A percentile compares a stretch with the other conserved stretches of the same genome.
Conservation (phyloP, 2,888 invertebrate species). For the Chydorus sphaericus region DNA sequence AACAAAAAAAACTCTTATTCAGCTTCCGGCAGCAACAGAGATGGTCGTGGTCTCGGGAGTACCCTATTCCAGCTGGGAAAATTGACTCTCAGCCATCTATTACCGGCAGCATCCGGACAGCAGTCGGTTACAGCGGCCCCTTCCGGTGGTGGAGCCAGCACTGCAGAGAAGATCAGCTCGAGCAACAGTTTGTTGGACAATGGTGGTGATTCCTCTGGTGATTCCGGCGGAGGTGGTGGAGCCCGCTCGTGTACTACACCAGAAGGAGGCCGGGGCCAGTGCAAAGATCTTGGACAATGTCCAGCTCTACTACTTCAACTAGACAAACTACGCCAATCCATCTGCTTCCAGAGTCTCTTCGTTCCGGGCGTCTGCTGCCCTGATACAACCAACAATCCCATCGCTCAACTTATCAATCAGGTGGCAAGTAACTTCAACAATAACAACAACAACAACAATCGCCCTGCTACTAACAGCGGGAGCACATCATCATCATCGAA, state of each 20-base stretch:
- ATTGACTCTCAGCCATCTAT: not conserved
- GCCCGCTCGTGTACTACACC: conserved; percentile 67
- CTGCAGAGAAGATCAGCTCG: not conserved
- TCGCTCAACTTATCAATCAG: conserved; percentile 16
- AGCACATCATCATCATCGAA: conserved; percentile 14
- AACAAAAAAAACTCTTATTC: too few relatives aligned
- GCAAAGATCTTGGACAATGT: conserved; percentile 76
- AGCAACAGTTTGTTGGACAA: too few relatives aligned
- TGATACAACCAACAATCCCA: conserved; percentile 16
- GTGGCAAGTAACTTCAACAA: conserved; percentile 18
- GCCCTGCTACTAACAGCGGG: conserved; percentile 8
- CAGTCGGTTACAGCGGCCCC: too few relatives aligned
- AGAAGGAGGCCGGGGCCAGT: conserved; percentile 59
- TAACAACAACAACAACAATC: conserved; percentile 16
- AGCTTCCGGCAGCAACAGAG: too few relatives aligned
- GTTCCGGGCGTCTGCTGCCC: conserved; percentile 89
- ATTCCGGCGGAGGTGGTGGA: too few relatives aligned
- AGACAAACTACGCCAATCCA: conserved; percentile 62
- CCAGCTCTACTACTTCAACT: conserved; percentile 69
- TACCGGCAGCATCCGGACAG: not conserved
- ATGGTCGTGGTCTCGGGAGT: conserved; percentile 1
- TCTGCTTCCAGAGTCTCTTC: conserved; percentile 81
- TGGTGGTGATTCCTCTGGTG: too few relatives aligned
- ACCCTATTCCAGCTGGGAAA: not conserved
- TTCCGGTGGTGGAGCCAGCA: not conserved